Evolutionary conservation across 2,888 invertebrate genomes (phyloP).

Genomic region (Aromia moschata): DNA sequence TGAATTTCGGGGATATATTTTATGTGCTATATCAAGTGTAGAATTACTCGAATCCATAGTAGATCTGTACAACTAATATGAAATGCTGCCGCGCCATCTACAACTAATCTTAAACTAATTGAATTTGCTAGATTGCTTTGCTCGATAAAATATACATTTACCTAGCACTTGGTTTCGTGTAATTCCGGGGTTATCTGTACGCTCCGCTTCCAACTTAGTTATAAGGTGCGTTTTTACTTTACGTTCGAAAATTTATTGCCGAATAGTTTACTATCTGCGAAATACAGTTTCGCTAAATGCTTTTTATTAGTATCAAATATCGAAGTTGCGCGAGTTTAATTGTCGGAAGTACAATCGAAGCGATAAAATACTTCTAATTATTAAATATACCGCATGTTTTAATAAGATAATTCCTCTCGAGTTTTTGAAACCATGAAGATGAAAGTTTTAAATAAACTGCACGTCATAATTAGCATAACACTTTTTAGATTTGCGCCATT

Average conservation of each 20-base stretch:
- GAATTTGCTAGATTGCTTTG: slow-evolving; percentile 63
- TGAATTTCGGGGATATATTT: slow-evolving; percentile 25
- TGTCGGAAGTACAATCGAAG: background rate
- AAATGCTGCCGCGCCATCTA: slow-evolving; percentile 51
- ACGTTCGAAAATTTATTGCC: slow-evolving; percentile 37
- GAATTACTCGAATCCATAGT: slow-evolving; percentile 48
- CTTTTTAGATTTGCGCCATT: too few relatives aligned
- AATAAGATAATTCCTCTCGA: too few relatives aligned
- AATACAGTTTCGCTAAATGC: slow-evolving; percentile 2
- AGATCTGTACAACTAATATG: slow-evolving; percentile 52
- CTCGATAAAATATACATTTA: slow-evolving; percentile 63
- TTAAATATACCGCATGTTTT: background rate
- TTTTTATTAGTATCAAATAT: background rate
- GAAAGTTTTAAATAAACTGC: too few relatives aligned
- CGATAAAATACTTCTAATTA: background rate
- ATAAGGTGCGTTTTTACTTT: slow-evolving; percentile 39
- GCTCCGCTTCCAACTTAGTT: slow-evolving; percentile 41
- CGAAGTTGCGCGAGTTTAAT: background rate
- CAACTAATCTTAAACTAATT: slow-evolving; percentile 63
- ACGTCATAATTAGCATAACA: too few relatives aligned
- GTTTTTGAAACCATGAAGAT: too few relatives aligned
- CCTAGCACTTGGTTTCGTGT: slow-evolving; percentile 58
- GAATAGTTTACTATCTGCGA: slow-evolving; percentile 34
- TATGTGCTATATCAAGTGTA: slow-evolving; percentile 37
- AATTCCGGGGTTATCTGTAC: slow-evolving; percentile 55